A percentile compares a stretch with the other conserved stretches of the same genome.
These are phyloP conservation scores for Numida meleagris DNA, from an alignment of 2,113 vertebrate species.

Conservation along the genomic window DNA sequence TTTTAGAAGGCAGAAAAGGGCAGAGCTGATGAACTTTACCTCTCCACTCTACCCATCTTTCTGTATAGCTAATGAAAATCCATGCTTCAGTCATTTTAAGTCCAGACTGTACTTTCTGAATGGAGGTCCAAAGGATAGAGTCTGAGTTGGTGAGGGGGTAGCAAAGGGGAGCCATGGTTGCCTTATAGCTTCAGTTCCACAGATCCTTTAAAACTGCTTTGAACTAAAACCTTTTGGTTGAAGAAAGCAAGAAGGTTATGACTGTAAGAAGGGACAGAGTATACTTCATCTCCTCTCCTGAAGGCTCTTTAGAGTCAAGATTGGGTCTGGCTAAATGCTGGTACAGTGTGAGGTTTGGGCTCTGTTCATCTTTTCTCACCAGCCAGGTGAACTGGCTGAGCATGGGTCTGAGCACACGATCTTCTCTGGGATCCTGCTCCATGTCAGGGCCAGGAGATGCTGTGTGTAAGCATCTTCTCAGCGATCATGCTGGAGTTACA, in stretches of 20 bases:
- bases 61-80: neutral
- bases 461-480: neutral
- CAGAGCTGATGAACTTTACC: neutral
- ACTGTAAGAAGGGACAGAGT: neutral
- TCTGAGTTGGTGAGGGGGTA: neutral
- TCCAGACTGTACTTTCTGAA: neutral
- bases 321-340: neutral
- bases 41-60: neutral
- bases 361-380: neutral
- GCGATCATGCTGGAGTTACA: fast-evolving
- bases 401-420: fast-evolving
- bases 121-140: neutral
- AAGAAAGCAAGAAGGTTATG: neutral
- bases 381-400: neutral
- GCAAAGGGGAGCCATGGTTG: neutral
- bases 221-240: neutral
- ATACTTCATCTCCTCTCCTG: neutral
- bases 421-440: neutral
- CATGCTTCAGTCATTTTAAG: neutral
- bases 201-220: neutral
- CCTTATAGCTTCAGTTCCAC: fast-evolving
- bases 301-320: neutral
- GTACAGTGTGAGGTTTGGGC: neutral
- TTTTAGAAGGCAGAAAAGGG: neutral
- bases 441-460: fast-evolving